phyloP scores from a whole-genome alignment of 2,113 vertebrate species.

The Corythornis vintsioides region DNA sequence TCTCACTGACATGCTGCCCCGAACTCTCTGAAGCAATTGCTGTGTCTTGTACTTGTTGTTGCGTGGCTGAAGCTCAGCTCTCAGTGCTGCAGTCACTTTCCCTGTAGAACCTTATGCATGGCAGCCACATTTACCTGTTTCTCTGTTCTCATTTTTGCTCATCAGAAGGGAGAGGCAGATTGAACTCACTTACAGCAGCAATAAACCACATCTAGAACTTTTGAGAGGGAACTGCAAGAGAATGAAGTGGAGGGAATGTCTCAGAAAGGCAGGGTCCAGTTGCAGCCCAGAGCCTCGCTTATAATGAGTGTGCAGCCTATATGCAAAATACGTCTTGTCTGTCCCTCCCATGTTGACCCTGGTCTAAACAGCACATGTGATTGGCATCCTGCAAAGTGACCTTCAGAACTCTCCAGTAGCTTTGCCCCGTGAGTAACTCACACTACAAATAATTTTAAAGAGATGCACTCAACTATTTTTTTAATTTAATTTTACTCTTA shows the following conservation, averaged over 20 bases:
- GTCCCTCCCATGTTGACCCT: constrained; percentile 58
- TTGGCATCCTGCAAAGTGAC: constrained; percentile 73
- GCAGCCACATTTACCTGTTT: not conserved
- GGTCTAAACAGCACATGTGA: constrained; percentile 68
- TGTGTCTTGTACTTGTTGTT: not conserved
- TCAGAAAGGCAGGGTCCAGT: constrained; percentile 44
- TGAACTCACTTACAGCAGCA: constrained; percentile 40
- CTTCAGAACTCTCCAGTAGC: constrained; percentile 71
- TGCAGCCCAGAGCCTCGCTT: constrained; percentile 63
- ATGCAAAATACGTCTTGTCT: constrained; percentile 66
- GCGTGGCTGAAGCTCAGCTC: not conserved
- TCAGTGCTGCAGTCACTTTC: not conserved
- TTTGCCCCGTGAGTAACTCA: constrained; percentile 70
- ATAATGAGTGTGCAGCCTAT: constrained; percentile 66
- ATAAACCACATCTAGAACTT: constrained; percentile 27
- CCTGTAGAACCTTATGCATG: not conserved
- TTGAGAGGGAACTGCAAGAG: constrained; percentile 20
- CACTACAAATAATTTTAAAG: constrained; percentile 72
- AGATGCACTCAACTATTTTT: constrained; percentile 74
- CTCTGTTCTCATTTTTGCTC: not conserved
- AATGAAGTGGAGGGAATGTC: not conserved
- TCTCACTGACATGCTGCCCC: not conserved
- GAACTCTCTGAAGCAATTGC: not conserved
- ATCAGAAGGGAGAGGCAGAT: not conserved
- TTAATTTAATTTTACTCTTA: constrained; percentile 75